These are phyloP conservation scores for Leptopilina syphax DNA, from an alignment of 2,888 invertebrate species.

Conservation along the genomic window DNA sequence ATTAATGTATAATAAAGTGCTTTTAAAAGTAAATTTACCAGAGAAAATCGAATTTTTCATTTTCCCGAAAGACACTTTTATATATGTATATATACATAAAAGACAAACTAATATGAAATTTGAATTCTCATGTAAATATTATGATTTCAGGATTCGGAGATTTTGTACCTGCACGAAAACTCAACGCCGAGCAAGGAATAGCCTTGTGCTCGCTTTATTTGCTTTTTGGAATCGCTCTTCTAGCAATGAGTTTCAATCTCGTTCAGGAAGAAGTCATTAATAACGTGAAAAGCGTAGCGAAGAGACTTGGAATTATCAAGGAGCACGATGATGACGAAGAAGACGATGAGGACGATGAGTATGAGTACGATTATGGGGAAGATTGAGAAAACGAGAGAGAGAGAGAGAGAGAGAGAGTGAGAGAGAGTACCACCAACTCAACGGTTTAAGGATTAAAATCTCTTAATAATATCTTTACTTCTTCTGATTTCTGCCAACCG, in stretches of 20 bases:
- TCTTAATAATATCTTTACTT: slow-evolving; percentile 20
- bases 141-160: slow-evolving; percentile 85
- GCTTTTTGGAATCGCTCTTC: slow-evolving; percentile 93
- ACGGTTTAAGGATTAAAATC: slow-evolving; percentile 43
- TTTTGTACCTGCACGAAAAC: slow-evolving; percentile 90
- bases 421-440: slow-evolving; percentile 59
- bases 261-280: slow-evolving; percentile 96
- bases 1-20: neutral
- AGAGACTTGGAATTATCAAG: slow-evolving; percentile 91
- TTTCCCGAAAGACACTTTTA: neutral
- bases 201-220: slow-evolving; percentile 95
- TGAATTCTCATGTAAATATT: slow-evolving; percentile 26
- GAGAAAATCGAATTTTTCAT: slow-evolving; percentile 34
- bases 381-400: slow-evolving; percentile 63
- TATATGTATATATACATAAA: neutral
- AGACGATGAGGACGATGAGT: slow-evolving; percentile 72
- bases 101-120: slow-evolving; percentile 15
- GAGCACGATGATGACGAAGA: slow-evolving; percentile 82
- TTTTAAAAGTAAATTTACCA: neutral
- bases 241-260: slow-evolving; percentile 98
- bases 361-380: slow-evolving; percentile 64
- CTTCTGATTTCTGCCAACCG: slow-evolving; percentile 12
- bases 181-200: slow-evolving; percentile 81
- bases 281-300: slow-evolving; percentile 91
- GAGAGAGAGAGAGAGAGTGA: slow-evolving; percentile 57